These are phyloP conservation scores for Scylla paramamosain DNA, from an alignment of 1,140 invertebrate genomes.

Conservation along the genomic window DNA sequence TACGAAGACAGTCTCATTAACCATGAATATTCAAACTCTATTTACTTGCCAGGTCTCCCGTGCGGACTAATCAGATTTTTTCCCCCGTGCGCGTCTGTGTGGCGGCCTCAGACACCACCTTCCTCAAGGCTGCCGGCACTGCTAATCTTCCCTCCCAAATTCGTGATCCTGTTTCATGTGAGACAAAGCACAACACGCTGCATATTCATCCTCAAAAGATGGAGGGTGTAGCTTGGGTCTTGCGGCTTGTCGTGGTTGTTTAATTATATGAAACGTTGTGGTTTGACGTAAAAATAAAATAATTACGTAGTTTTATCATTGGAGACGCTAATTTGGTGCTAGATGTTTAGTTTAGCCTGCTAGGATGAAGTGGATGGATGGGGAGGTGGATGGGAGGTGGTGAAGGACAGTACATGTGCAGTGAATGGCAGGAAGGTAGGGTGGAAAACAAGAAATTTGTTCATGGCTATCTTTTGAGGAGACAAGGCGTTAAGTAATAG, in stretches of 20 bases:
- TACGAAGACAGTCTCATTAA: conserved; percentile 43
- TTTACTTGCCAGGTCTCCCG: neutral
- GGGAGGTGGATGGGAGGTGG: neutral
- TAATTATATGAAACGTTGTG: no score
- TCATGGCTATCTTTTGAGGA: no score
- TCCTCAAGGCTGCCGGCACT: neutral
- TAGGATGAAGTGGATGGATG: neutral
- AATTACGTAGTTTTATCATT: neutral
- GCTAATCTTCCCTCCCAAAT: neutral
- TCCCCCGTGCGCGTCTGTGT: neutral
- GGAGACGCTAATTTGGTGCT: no score
- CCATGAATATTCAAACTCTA: conserved; percentile 47
- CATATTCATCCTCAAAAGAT: neutral
- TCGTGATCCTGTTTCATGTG: neutral
- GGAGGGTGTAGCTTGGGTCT: neutral
- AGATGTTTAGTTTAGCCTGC: no score
- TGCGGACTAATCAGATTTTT: neutral
- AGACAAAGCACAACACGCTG: neutral
- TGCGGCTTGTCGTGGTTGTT: no score
- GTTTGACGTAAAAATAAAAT: neutral
- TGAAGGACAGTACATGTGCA: neutral
- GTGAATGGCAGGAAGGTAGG: no score
- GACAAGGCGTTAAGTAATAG: neutral
- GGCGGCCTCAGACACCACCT: neutral
- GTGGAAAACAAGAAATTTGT: no score